Evolutionary conservation across 2,113 vertebrate species (phyloP), one percentile per base, ranked within the genome.

Genomic region (Tenebrosternarchus preto): DNA sequence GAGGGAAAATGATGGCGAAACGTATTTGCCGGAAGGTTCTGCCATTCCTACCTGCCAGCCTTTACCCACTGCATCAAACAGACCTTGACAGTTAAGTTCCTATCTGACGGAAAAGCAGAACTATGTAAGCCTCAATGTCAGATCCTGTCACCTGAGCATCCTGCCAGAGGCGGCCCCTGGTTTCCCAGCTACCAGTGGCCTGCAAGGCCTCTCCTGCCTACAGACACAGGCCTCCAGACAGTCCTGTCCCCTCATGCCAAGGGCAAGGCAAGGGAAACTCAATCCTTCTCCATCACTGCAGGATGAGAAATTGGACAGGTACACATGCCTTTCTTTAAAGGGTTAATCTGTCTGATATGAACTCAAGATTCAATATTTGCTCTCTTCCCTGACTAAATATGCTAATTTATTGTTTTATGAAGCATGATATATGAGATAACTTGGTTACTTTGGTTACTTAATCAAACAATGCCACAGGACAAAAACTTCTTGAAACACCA

Each of bases 321-420:
- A 57, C 70, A 24, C 57, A n/a, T 73, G 43, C 76, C 71, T 73
- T 73, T 68, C 73, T n/a, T n/a, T n/a, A n/a, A n/a, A n/a, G n/a
- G n/a, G n/a, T n/a, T n/a, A n/a, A n/a, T n/a, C n/a, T n/a, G n/a
- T n/a, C n/a, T n/a, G n/a, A n/a, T n/a, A n/a, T n/a, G n/a, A n/a
- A n/a, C n/a, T n/a, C n/a, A n/a, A n/a, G n/a, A n/a, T n/a, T n/a
- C n/a, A n/a, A n/a, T n/a, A n/a, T n/a, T n/a, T n/a, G n/a, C 17
- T 74, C 50, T 61, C 73, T 15, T 61, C 17, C 33, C 25, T 16
- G 16, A 68, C 46, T 25, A 50, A 39, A 7, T 66, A n/a, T 72
- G 60, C 24, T 67, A 59, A 64, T 73, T 72, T 77, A 59, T 67
- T 27, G 50, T 53, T 76, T 43, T 76, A 70, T 69, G 61, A 68